Conservation (phyloP, 2,113 vertebrate genomes). For the Carlito syrichta region DNA sequence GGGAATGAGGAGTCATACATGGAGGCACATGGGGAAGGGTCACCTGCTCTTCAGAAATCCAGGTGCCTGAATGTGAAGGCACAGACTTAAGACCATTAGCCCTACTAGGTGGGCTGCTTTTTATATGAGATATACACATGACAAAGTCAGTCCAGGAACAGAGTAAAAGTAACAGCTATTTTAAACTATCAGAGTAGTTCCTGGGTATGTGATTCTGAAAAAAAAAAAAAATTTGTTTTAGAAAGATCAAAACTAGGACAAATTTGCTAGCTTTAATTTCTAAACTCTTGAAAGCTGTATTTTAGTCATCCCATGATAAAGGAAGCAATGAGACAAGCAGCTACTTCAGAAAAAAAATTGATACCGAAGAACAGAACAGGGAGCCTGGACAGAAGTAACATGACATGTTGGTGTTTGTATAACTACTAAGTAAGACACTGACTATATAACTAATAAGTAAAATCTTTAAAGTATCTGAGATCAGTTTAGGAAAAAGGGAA, state of each 20-base stretch:
- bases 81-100: rapidly evolving
- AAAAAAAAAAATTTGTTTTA: background rate
- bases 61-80: background rate
- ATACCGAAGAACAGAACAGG: background rate
- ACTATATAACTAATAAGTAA: background rate
- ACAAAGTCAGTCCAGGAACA: background rate
- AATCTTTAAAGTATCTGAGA: background rate
- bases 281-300: background rate
- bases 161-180: background rate
- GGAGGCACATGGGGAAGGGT: background rate
- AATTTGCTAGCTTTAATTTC: background rate
- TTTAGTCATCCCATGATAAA: background rate
- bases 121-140: background rate
- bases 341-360: background rate
- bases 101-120: background rate
- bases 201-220: background rate
- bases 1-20: background rate
- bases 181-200: background rate
- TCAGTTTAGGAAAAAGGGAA: background rate
- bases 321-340: background rate
- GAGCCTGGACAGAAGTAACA: background rate
- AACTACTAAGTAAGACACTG: background rate
- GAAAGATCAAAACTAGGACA: background rate
- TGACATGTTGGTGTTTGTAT: background rate
- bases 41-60: background rate